phyloP scores from a whole-genome alignment of 2,113 vertebrate species.

The Syngnathoides biaculeatus region DNA sequence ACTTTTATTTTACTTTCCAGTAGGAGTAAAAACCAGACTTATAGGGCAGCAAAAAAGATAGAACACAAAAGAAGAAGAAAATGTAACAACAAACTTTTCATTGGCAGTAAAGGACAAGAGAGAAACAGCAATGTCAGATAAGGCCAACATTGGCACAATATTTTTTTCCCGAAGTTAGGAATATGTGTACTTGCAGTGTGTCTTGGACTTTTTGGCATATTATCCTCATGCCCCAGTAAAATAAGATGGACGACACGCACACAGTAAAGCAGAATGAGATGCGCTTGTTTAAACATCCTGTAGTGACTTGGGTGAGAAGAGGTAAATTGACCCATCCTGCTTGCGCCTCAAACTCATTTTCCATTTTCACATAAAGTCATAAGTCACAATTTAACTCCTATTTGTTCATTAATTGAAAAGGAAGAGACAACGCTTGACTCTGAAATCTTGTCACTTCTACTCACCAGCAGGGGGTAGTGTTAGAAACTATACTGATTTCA shows the following conservation, averaged over 20 bases:
- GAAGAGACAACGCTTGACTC: not conserved
- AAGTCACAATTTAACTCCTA: slow-evolving; percentile 32
- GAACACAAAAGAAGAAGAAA: not conserved
- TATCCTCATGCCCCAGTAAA: slow-evolving; percentile 66
- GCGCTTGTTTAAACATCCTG: slow-evolving; percentile 50
- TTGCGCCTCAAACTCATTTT: slow-evolving; percentile 20
- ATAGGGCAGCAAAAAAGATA: not conserved
- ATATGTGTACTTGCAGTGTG: slow-evolving; percentile 49
- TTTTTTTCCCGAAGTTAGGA: too few species aligned
- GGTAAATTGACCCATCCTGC: slow-evolving; percentile 15
- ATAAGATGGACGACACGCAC: slow-evolving; percentile 69
- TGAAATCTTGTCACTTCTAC: slow-evolving; percentile 26
- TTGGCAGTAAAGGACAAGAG: slow-evolving; percentile 9
- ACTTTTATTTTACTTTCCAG: slow-evolving; percentile 4
- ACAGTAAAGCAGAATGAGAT: slow-evolving; percentile 71
- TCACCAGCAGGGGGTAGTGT: slow-evolving; percentile 62
- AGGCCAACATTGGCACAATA: slow-evolving; percentile 22
- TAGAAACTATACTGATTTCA: slow-evolving; percentile 49
- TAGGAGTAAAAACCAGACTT: not conserved
- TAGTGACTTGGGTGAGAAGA: slow-evolving; percentile 25
- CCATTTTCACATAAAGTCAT: slow-evolving; percentile 35
- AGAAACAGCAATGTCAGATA: slow-evolving; percentile 13
- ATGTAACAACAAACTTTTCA: not conserved
- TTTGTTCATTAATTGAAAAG: not conserved
- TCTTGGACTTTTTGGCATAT: slow-evolving; percentile 62